Conservation (phyloP, 2,797 vertebrate genomes). For the Pagetopsis macropterus region DNA sequence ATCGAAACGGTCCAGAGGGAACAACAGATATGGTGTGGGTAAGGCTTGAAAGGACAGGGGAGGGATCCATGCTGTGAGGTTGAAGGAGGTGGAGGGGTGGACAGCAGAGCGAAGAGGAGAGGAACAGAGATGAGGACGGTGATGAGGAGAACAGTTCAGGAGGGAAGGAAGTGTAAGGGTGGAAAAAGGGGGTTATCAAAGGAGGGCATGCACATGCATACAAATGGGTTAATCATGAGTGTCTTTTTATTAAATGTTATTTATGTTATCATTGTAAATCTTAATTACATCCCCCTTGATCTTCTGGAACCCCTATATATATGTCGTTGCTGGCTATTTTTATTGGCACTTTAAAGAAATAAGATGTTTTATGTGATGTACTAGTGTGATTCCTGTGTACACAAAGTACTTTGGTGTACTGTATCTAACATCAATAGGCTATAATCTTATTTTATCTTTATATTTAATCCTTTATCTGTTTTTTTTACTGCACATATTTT, state of each 20-base stretch:
- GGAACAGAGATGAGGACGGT: slow-evolving; percentile 29
- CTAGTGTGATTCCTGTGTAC: slow-evolving; percentile 1
- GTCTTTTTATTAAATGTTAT: slow-evolving; percentile 17
- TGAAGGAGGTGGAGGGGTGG: slow-evolving; percentile 40
- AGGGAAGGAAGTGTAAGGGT: slow-evolving; percentile 8
- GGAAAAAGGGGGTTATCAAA: slow-evolving; percentile 10
- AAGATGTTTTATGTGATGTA: background rate
- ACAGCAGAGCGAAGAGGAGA: slow-evolving; percentile 24
- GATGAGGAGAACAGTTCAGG: slow-evolving; percentile 37
- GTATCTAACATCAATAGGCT: background rate
- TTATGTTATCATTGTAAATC: slow-evolving; percentile 5
- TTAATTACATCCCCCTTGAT: slow-evolving; percentile 10
- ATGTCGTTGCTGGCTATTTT: background rate
- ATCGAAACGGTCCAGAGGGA: slow-evolving; percentile 49
- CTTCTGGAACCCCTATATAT: background rate
- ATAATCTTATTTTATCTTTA: background rate
- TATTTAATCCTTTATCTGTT: no score
- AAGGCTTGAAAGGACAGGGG: slow-evolving; percentile 42
- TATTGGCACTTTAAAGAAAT: slow-evolving; percentile 5
- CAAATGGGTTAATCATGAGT: slow-evolving; percentile 36
- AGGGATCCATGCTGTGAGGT: slow-evolving; percentile 36
- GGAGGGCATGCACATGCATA: slow-evolving; percentile 11
- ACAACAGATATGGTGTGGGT: slow-evolving; percentile 50
- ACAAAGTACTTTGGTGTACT: background rate
- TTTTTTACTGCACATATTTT: no score